These are phyloP conservation scores for Toxostoma redivivum DNA, from an alignment of 2,113 vertebrate species.

Conservation along the genomic window DNA sequence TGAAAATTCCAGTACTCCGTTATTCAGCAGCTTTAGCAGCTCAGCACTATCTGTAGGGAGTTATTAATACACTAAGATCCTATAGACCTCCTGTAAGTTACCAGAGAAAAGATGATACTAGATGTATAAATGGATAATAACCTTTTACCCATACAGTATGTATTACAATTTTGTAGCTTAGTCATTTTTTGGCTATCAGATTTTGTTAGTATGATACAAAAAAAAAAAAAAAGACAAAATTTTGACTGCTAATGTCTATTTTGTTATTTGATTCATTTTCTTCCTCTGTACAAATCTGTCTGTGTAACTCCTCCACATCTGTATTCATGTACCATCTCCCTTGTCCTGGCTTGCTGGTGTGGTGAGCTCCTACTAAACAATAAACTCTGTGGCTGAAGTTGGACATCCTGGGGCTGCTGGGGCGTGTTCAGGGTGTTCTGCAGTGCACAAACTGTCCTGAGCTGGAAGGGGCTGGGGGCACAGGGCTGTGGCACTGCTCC, in stretches of 20 bases:
- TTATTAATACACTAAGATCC: constrained; percentile 56
- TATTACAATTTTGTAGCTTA: constrained; percentile 70
- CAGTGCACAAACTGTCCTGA: fast-evolving
- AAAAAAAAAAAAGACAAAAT: neutral
- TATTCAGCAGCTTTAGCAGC: constrained; percentile 43
- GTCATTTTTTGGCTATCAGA: constrained; percentile 65
- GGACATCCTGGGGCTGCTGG: neutral
- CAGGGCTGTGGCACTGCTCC: neutral
- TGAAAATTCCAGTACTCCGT: neutral
- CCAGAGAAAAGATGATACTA: constrained; percentile 31
- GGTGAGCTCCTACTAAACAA: constrained; percentile 71
- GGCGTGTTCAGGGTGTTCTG: neutral
- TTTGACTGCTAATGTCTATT: constrained; percentile 63
- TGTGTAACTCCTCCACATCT: constrained; percentile 50
- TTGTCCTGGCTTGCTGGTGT: constrained; percentile 69
- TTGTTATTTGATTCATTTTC: constrained; percentile 56
- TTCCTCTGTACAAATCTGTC: constrained; percentile 61
- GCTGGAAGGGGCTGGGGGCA: neutral
- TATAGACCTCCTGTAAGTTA: constrained; percentile 43
- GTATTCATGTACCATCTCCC: constrained; percentile 50
- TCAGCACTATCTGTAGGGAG: constrained; percentile 33
- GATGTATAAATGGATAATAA: constrained; percentile 66
- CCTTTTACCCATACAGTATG: constrained; percentile 53
- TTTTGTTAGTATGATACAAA: constrained; percentile 63
- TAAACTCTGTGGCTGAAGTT: constrained; percentile 76